A percentile compares a stretch with the other conserved stretches of the same genome.
phyloP scores from a whole-genome alignment of 2,888 invertebrate genomes.

The Chalcosyrphus nemorum region DNA sequence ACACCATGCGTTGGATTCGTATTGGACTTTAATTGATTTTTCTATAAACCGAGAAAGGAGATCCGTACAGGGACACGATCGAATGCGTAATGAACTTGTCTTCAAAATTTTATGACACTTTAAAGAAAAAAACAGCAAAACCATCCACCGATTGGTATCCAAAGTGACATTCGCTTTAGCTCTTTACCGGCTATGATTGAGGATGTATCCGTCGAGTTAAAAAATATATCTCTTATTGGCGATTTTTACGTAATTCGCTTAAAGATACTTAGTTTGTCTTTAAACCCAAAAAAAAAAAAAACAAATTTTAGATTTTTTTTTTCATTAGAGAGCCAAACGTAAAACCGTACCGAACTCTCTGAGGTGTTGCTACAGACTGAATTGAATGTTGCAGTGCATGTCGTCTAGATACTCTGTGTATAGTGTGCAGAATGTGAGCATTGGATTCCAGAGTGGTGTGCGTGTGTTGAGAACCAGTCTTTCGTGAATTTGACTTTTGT shows the following conservation, averaged over 20 bases:
- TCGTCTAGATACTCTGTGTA: constrained; percentile 65
- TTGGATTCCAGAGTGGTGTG: constrained; percentile 60
- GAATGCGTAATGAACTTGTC: constrained; percentile 54
- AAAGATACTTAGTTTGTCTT: not conserved
- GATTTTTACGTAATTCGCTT: too few species aligned
- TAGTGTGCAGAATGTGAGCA: constrained; percentile 54
- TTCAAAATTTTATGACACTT: constrained; percentile 57
- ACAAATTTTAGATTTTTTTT: constrained; percentile 13
- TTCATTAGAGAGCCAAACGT: constrained; percentile 56
- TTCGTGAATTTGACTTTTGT: constrained; percentile 74
- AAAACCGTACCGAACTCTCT: constrained; percentile 70
- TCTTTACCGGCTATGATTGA: constrained; percentile 56
- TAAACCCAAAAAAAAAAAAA: not conserved
- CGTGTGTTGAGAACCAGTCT: constrained; percentile 72
- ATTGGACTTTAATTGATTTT: constrained; percentile 22
- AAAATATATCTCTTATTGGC: too few species aligned
- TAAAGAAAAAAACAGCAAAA: constrained; percentile 65
- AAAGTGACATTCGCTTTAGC: constrained; percentile 31
- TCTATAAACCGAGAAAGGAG: not conserved
- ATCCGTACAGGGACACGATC: constrained; percentile 52
- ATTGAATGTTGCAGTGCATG: constrained; percentile 65
- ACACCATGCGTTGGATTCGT: constrained; percentile 21
- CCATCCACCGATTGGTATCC: constrained; percentile 20
- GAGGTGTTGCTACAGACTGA: constrained; percentile 70
- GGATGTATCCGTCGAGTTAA: not conserved